These are phyloP conservation scores for Melitaea athalia DNA, from an alignment of 2,888 invertebrate species.

Conservation along the genomic window DNA sequence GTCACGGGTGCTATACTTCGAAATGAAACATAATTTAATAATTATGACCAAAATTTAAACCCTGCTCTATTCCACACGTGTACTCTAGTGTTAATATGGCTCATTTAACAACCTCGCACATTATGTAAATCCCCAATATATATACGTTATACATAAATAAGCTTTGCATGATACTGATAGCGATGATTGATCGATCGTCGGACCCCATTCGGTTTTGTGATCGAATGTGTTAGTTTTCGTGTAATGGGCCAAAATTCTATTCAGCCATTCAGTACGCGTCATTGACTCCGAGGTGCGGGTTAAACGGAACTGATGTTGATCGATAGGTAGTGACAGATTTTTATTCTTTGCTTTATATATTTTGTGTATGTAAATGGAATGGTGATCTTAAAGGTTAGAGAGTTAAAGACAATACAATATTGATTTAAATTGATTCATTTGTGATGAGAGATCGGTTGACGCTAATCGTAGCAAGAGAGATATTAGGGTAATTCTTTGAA, in stretches of 20 bases:
- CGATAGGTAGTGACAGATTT: conserved; percentile 28
- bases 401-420: not conserved
- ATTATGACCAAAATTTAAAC: too few relatives aligned
- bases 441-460: too few relatives aligned
- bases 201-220: conserved; percentile 32
- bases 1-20: too few relatives aligned
- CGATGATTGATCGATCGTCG: conserved; percentile 61
- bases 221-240: conserved; percentile 37
- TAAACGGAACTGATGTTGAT: conserved; percentile 33
- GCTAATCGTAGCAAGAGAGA: too few relatives aligned
- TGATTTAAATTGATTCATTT: too few relatives aligned
- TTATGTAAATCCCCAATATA: conserved; percentile 42
- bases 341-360: conserved; percentile 2
- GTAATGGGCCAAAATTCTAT: conserved; percentile 46
- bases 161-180: conserved; percentile 62
- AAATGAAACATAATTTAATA: too few relatives aligned
- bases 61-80: not conserved
- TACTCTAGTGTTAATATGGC: not conserved
- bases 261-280: conserved; percentile 39
- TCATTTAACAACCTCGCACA: not conserved
- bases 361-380: not conserved
- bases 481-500: too few relatives aligned
- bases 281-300: conserved; percentile 37
- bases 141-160: conserved; percentile 59
- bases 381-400: not conserved